These are phyloP conservation scores for Euura lappo DNA, from an alignment of 1,140 invertebrate species.

Conservation along the genomic window DNA sequence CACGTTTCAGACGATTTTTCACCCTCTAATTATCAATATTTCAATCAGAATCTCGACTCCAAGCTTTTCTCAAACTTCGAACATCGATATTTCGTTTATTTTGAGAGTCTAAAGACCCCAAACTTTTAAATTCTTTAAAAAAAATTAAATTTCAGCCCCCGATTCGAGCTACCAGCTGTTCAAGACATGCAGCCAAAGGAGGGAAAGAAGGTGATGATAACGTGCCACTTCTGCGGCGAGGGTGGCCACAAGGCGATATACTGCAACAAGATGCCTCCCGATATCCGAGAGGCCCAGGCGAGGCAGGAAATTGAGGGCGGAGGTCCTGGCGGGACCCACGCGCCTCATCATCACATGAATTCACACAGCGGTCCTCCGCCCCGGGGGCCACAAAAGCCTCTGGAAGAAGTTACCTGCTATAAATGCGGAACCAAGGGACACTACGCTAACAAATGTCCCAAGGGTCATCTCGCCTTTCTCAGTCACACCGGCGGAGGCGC, in stretches of 20 bases:
- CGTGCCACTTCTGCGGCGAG: constrained; percentile 96
- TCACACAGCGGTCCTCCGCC: constrained; percentile 52
- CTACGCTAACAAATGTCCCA: constrained; percentile 98
- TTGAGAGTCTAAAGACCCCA: too few relatives aligned
- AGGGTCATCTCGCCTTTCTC: constrained; percentile 94
- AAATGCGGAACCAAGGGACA: constrained; percentile 99
- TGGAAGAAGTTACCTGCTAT: constrained; percentile 95
- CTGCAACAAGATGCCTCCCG: constrained; percentile 84
- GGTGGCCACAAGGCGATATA: constrained; percentile 92
- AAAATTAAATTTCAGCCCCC: constrained; percentile 68
- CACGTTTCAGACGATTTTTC: too few relatives aligned
- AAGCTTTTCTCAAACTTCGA: too few relatives aligned
- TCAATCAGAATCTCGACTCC: neutral
- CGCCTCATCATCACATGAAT: constrained; percentile 45
- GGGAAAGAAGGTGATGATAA: constrained; percentile 82
- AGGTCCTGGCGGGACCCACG: constrained; percentile 32
- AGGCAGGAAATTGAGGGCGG: constrained; percentile 54
- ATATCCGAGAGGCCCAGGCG: constrained; percentile 66
- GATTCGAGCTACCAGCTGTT: constrained; percentile 93
- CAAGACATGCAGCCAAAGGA: constrained; percentile 82
- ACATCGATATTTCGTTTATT: too few relatives aligned
- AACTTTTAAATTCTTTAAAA: too few relatives aligned
- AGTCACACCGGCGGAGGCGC: constrained; percentile 64
- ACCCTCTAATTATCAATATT: too few relatives aligned
- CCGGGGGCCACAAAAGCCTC: constrained; percentile 70